These are phyloP conservation scores for Achatina immaculata DNA, from an alignment of 1,140 invertebrate genomes.

Conservation along the genomic window DNA sequence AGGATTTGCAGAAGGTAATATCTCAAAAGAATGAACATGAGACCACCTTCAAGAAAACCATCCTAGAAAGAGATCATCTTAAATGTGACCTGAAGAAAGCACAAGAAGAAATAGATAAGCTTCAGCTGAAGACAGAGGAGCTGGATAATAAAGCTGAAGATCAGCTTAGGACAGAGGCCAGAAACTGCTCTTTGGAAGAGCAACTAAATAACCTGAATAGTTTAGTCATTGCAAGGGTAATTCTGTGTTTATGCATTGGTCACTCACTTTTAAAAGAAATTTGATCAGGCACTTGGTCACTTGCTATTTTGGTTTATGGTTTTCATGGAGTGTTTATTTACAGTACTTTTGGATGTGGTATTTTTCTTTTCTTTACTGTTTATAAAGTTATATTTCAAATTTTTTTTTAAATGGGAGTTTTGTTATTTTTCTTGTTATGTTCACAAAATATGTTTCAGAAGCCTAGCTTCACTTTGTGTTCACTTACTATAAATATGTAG, in stretches of 20 bases:
- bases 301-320: too few relatives aligned
- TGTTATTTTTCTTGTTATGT: too few relatives aligned
- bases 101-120: constrained; percentile 22
- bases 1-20: constrained; percentile 34
- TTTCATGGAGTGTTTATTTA: too few relatives aligned
- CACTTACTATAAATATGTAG: too few relatives aligned
- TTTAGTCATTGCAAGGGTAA: constrained; percentile 42
- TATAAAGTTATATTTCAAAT: too few relatives aligned
- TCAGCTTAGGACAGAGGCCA: constrained; percentile 23
- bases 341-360: too few relatives aligned
- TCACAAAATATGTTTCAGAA: too few relatives aligned
- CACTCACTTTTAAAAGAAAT: constrained; percentile 15
- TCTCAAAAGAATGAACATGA: constrained; percentile 40
- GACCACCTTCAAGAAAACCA: constrained; percentile 32
- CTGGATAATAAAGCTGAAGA: constrained; percentile 31
- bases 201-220: constrained; percentile 37
- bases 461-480: too few relatives aligned
- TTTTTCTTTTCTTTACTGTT: too few relatives aligned
- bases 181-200: constrained; percentile 30
- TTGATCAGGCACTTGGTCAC: too few relatives aligned
- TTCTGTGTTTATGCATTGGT: neutral
- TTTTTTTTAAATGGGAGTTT: too few relatives aligned
- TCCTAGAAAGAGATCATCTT: constrained; percentile 39
- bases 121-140: constrained; percentile 27
- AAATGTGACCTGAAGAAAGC: constrained; percentile 38